phyloP scores from a whole-genome alignment of 2,797 vertebrate genomes.

The Calcarius lapponicus region DNA sequence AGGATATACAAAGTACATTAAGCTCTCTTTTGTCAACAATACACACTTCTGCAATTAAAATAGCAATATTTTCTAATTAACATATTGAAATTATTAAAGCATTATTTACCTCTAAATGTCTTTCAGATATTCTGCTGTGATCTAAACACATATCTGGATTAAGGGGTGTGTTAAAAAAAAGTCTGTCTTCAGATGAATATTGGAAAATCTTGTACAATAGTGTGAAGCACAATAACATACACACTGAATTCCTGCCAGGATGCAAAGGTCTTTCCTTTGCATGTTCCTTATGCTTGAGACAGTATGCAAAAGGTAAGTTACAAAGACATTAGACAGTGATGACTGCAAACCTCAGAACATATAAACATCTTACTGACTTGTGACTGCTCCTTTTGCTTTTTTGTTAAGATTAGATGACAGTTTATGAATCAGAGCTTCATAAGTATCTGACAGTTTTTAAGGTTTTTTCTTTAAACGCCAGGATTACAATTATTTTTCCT shows the following conservation, averaged over 20 bases:
- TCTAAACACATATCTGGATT: not conserved
- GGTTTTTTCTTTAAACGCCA: not conserved
- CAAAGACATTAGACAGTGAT: not conserved
- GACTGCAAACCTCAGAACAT: not conserved
- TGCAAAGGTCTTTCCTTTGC: not conserved
- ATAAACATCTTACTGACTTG: not conserved
- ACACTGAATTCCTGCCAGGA: not conserved
- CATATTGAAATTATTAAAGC: not conserved
- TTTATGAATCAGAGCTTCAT: not conserved
- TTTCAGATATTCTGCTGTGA: not conserved
- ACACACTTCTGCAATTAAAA: not conserved
- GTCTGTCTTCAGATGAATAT: not conserved
- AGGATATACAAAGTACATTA: not conserved
- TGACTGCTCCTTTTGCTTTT: not conserved
- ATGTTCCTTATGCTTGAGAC: not conserved
- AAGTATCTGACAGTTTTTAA: not conserved
- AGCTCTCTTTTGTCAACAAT: not conserved
- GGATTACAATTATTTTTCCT: not conserved
- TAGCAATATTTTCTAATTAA: not conserved
- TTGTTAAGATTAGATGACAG: not conserved
- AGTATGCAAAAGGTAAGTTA: not conserved
- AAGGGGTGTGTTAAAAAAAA: not conserved
- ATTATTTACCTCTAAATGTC: not conserved
- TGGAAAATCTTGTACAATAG: not conserved
- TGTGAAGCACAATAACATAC: not conserved